Percentiles rank a stretch among this genome's conserved stretches.
Evolutionary conservation across 1,140 invertebrate species (phyloP).

Genomic region (Tenebrio molitor): DNA sequence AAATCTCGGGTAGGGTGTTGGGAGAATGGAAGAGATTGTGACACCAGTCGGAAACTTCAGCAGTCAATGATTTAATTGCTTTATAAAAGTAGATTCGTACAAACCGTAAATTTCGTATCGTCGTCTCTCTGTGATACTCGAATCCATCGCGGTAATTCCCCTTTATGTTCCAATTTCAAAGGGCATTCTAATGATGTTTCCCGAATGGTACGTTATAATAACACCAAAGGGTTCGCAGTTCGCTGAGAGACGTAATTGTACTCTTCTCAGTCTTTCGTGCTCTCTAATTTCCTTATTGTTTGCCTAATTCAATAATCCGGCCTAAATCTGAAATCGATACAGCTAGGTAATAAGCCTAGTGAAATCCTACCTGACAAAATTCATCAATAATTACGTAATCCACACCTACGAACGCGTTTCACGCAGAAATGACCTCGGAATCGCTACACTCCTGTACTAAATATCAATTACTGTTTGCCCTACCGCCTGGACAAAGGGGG

Average conservation of each 20-base stretch:
- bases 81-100: conserved; percentile 21
- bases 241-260: too few relatives aligned
- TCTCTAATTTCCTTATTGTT: conserved; percentile 2
- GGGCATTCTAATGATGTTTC: too few relatives aligned
- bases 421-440: too few relatives aligned
- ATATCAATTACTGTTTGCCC: too few relatives aligned
- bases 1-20: not conserved
- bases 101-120: not conserved
- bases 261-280: not conserved
- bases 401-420: too few relatives aligned
- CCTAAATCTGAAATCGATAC: conserved; percentile 4
- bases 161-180: not conserved
- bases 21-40: conserved; percentile 22
- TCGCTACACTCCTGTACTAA: too few relatives aligned
- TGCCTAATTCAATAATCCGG: not conserved
- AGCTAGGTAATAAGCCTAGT: too few relatives aligned
- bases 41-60: conserved; percentile 23
- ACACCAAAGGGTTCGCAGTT: too few relatives aligned
- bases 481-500: too few relatives aligned
- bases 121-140: conserved; percentile 20
- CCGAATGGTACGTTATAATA: too few relatives aligned
- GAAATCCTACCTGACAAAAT: too few relatives aligned
- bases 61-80: conserved; percentile 36
- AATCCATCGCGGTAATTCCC: not conserved
- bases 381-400: too few relatives aligned